These are phyloP conservation scores for Thymelicus sylvestris DNA, from an alignment of 2,888 invertebrate species.

Conservation along the genomic window DNA sequence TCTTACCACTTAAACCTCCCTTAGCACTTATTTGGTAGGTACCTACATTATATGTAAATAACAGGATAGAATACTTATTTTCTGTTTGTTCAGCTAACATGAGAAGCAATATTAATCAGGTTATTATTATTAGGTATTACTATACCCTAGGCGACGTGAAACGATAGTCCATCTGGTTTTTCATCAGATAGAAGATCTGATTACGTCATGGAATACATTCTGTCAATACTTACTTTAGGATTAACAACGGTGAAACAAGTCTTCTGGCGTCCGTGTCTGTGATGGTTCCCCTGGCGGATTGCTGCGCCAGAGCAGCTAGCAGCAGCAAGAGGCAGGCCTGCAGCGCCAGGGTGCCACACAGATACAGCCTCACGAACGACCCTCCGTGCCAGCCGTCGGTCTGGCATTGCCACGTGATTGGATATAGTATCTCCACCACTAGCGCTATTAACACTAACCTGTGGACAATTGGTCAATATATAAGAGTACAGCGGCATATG, in stretches of 20 bases:
- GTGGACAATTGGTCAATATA: conserved; percentile 39
- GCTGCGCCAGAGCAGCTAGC: conserved; percentile 87
- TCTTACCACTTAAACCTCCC: too few species aligned
- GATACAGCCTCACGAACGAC: conserved; percentile 88
- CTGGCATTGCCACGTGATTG: conserved; percentile 88
- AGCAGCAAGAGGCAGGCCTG: conserved; percentile 87
- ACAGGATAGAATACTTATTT: too few species aligned
- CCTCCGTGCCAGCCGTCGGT: conserved; percentile 89
- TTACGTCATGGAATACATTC: too few species aligned
- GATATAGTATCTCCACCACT: conserved; percentile 86
- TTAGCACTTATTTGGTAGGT: too few species aligned
- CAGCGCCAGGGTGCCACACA: conserved; percentile 88
- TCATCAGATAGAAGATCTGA: too few species aligned
- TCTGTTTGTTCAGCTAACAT: too few species aligned
- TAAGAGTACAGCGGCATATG: too few species aligned
- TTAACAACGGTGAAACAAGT: conserved; percentile 88
- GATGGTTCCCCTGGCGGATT: conserved; percentile 91
- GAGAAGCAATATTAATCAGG: too few species aligned
- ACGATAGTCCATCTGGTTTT: too few species aligned
- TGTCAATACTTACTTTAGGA: conserved; percentile 85
- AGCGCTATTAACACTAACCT: conserved; percentile 88
- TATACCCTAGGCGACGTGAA: too few species aligned
- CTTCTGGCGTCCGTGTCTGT: conserved; percentile 89
- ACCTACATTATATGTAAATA: too few species aligned
- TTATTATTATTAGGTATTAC: too few species aligned